Percentiles rank a stretch among this genome's conserved stretches.
Evolutionary conservation across 2,888 invertebrate species (phyloP).

Genomic region (Drosophila parthenogenetica): DNA sequence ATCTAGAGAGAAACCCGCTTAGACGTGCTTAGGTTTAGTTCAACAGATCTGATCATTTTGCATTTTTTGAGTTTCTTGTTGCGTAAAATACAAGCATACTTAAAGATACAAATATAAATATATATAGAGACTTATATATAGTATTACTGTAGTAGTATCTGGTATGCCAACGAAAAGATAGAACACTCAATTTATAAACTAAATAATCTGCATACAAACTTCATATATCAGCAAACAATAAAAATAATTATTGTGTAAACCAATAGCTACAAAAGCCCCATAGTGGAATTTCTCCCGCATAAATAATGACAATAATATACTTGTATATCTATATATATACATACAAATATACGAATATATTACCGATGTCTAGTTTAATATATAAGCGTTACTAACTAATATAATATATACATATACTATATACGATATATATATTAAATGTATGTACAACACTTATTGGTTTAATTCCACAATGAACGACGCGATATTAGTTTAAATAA

Average conservation of each 20-base stretch:
- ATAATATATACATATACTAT: conserved; percentile 12
- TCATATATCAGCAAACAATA: conserved; percentile 21
- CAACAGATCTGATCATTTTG: conserved; percentile 55
- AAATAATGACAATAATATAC: conserved; percentile 79
- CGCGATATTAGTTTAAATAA: conserved; percentile 74
- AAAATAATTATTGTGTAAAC: conserved; percentile 37
- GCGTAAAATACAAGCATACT: conserved; percentile 27
- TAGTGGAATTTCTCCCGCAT: conserved; percentile 80
- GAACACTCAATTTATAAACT: conserved; percentile 35
- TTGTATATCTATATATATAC: conserved; percentile 61
- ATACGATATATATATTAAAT: conserved; percentile 28
- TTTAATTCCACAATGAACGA: conserved; percentile 42
- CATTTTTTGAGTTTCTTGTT: conserved; percentile 58
- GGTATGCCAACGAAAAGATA: conserved; percentile 64
- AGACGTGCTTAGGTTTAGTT: conserved; percentile 48
- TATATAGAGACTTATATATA: conserved; percentile 33
- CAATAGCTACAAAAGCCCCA: conserved; percentile 60
- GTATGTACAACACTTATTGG: conserved; percentile 26
- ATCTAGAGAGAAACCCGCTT: conserved; percentile 34
- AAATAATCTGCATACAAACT: conserved; percentile 23
- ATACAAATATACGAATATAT: conserved; percentile 36
- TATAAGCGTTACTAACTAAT: conserved; percentile 66
- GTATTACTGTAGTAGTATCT: conserved; percentile 59
- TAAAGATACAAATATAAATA: conserved; percentile 33
- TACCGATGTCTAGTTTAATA: conserved; percentile 65